A percentile compares a stretch with the other conserved stretches of the same genome.
These are phyloP conservation scores for Zeus faber DNA, from an alignment of 2,113 vertebrate genomes.

Conservation along the genomic window DNA sequence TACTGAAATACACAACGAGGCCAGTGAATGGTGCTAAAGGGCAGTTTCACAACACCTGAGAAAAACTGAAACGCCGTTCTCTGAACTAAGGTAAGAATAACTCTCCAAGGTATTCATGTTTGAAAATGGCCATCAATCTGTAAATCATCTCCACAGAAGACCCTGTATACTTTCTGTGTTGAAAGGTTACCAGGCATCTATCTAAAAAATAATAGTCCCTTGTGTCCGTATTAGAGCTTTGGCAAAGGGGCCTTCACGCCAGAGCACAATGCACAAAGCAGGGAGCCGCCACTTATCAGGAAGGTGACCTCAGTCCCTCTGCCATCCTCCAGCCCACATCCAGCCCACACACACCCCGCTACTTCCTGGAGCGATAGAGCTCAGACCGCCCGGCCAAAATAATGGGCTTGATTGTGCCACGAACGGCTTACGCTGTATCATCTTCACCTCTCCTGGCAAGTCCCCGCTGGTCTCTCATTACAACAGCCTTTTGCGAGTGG, in stretches of 20 bases:
- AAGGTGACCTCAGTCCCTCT: conserved; percentile 58
- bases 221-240: conserved; percentile 32
- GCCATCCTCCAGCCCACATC: conserved; percentile 50
- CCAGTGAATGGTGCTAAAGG: conserved; percentile 47
- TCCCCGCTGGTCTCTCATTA: conserved; percentile 58
- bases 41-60: conserved; percentile 11
- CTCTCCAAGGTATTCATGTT: no score
- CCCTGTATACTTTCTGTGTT: no score
- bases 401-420: conserved; percentile 56
- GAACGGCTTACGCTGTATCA: conserved; percentile 52
- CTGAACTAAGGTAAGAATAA: no score
- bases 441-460: conserved; percentile 57
- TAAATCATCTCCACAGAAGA: no score
- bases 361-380: conserved; percentile 58
- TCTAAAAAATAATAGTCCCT: conserved; percentile 51
- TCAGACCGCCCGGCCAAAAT: conserved; percentile 45
- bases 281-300: conserved; percentile 53
- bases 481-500: conserved; percentile 51
- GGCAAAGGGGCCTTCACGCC: conserved; percentile 34
- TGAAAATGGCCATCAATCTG: no score
- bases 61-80: no score
- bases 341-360: conserved; percentile 59
- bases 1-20: conserved; percentile 25
- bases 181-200: no score
- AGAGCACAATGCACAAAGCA: conserved; percentile 62